Base-by-base conservation (phyloP, 2,797 vertebrate genomes). In the Gymnoscopelus microlampas region DNA sequence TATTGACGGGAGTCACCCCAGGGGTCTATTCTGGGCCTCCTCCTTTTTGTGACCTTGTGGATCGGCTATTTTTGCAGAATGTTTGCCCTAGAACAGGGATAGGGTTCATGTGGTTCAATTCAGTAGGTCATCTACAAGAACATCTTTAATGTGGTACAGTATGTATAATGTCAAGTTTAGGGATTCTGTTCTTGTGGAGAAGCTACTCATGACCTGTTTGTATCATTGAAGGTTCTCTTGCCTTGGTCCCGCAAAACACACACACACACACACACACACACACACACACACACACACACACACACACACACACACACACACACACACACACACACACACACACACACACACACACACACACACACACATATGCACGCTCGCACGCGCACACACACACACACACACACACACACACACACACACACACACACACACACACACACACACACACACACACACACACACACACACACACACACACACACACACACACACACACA, bases 101-200 rank as follows among this genome's bases (percentile, higher is more conserved):
- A 29, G 26, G 26, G 26, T 29, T 35, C 5, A 35, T 35, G 95
- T 94, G 95, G 95, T 96, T 96, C 95, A 96, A 95, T 96, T 96
- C 94, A 95, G 95, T 94, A 93, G 93, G 93, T 95, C 93, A 93
- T 93, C 92, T 82, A 4, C 47, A 2, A 89, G 56, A 70, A 70
- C 92, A 93, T 94, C 94, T 89, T 94, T 92, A 86, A 29, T 29
- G 77, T 92, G 91, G 91, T 90, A n/a, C n/a, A n/a, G n/a, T n/a
- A 60, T 56, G 88, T 4, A 35, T 35, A 35, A 35, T 35, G 5
- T 19, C 53, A 19, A 23, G 15, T 53, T 19, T 7, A 58, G 32
- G 32, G 32, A 35, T 55, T n/a, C 15, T 51, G 7, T 23, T 48
- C 35, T 56, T 65, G 32, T 8, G 12, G 62, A 48, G 57, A 61